phyloP scores from a whole-genome alignment of 2,888 invertebrate genomes.

The Biston stratarius region DNA sequence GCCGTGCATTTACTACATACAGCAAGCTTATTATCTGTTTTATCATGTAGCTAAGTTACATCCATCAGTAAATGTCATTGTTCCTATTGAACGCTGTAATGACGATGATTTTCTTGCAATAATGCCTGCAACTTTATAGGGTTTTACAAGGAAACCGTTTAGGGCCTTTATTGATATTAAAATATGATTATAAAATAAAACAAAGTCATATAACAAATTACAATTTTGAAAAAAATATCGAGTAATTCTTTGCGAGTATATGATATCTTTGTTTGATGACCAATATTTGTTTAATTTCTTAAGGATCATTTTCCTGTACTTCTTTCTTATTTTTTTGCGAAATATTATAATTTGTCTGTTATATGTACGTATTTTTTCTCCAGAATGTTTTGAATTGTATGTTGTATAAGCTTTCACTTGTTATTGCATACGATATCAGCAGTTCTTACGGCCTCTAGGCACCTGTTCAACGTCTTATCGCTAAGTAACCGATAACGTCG shows the following conservation, averaged over 20 bases:
- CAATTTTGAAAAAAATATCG: neutral
- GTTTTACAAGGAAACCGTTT: neutral
- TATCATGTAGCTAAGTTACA: neutral
- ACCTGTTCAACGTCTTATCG: conserved; percentile 59
- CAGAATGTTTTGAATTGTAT: conserved; percentile 43
- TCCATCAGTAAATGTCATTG: conserved; percentile 9
- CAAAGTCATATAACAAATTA: too few relatives aligned
- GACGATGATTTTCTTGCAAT: conserved; percentile 6
- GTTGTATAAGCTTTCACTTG: conserved; percentile 58
- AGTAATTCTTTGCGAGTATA: too few relatives aligned
- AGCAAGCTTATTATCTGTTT: conserved; percentile 3
- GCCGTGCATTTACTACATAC: neutral
- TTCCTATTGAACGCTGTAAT: conserved; percentile 9
- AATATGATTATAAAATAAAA: neutral
- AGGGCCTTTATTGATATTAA: neutral
- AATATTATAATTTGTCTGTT: conserved; percentile 12
- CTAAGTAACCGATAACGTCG: conserved; percentile 61
- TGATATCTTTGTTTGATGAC: too few relatives aligned
- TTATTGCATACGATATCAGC: conserved; percentile 65
- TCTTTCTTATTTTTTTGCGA: neutral
- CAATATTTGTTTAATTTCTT: too few relatives aligned
- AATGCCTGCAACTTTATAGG: conserved; percentile 1
- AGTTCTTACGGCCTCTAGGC: conserved; percentile 46
- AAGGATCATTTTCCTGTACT: too few relatives aligned
- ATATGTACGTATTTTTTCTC: conserved; percentile 10